A percentile compares a stretch with the other conserved stretches of the same genome.
These are phyloP conservation scores for Indicator maculatus DNA, from an alignment of 2,113 vertebrate species.

Conservation along the genomic window DNA sequence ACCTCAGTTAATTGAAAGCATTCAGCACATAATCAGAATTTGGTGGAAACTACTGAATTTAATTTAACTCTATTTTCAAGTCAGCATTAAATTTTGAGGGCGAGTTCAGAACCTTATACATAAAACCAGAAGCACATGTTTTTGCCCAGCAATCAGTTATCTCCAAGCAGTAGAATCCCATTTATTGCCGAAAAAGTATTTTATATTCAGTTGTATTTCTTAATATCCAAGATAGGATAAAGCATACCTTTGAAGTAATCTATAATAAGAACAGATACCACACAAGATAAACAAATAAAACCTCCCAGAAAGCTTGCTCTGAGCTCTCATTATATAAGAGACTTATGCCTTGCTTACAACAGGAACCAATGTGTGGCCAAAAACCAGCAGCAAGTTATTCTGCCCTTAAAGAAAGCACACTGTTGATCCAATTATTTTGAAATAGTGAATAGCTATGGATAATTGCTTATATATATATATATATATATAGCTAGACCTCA, in stretches of 20 bases:
- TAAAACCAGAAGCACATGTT: neutral
- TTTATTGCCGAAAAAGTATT: neutral
- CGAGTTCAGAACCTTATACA: neutral
- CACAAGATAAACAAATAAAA: neutral
- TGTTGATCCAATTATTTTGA: constrained; percentile 70
- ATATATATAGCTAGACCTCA: constrained; percentile 28
- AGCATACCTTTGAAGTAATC: neutral
- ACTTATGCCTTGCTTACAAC: neutral
- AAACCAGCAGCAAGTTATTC: neutral
- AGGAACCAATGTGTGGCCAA: neutral
- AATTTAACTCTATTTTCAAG: neutral
- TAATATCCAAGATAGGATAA: neutral
- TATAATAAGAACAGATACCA: neutral
- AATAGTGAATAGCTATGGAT: constrained; percentile 35
- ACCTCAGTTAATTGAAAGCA: neutral
- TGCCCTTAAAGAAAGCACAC: constrained; percentile 19
- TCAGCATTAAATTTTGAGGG: neutral
- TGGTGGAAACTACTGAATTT: neutral
- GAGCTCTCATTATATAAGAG: neutral
- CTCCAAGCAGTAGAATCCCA: neutral
- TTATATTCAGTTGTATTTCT: neutral
- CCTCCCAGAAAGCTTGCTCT: neutral
- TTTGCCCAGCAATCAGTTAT: neutral
- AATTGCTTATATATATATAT: constrained; percentile 58
- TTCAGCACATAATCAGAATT: neutral